These are phyloP conservation scores for Triplophysa tibetana DNA, from an alignment of 2,113 vertebrate genomes.

Conservation along the genomic window DNA sequence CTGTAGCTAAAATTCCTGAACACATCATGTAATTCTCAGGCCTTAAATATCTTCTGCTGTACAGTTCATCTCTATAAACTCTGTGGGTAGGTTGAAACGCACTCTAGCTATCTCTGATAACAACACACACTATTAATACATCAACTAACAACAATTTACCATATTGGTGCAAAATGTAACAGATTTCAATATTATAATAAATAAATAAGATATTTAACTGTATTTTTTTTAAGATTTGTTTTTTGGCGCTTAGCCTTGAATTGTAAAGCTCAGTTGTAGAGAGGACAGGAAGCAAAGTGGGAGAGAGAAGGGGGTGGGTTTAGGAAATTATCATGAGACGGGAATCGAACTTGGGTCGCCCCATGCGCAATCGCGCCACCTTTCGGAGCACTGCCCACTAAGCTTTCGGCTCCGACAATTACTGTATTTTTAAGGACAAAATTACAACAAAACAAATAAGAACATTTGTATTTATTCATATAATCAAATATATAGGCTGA, in stretches of 20 bases:
- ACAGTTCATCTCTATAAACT: neutral
- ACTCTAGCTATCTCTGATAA: neutral
- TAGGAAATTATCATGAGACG: no score
- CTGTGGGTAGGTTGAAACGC: neutral
- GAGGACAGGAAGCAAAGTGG: no score
- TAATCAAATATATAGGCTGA: slow-evolving; percentile 9
- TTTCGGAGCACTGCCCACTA: no score
- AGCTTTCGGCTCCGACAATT: no score
- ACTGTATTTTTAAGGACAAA: neutral
- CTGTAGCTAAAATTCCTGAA: neutral
- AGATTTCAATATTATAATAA: neutral
- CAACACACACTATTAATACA: neutral
- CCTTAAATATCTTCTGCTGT: neutral
- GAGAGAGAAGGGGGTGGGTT: no score
- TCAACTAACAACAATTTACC: neutral
- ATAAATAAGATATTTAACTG: neutral
- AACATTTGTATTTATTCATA: neutral
- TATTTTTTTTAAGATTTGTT: neutral
- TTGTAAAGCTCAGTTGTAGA: no score
- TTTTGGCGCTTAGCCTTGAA: no score
- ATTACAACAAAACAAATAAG: neutral
- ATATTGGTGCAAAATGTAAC: neutral
- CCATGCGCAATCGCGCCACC: no score
- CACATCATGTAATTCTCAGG: no score
- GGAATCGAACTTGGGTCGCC: no score